Conservation (phyloP, 2,797 vertebrate genomes). For the Neomorphus geoffroyi region DNA sequence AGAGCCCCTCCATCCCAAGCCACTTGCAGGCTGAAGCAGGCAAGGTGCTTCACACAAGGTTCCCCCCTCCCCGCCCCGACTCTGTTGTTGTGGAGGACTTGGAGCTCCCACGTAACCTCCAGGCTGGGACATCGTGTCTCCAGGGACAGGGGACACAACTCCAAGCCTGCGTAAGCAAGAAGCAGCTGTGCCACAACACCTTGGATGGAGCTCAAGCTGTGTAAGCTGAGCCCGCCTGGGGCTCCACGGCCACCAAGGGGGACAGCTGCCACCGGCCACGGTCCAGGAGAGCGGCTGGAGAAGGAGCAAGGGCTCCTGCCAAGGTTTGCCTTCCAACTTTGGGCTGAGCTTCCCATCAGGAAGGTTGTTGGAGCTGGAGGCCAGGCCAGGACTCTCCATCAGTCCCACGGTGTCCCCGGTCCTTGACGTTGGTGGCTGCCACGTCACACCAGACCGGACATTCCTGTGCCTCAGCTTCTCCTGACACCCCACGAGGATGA, state of each 20-base stretch:
- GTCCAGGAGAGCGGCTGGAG: not conserved
- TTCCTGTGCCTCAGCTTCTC: conserved; percentile 52
- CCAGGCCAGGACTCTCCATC: not conserved
- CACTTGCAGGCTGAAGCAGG: not conserved
- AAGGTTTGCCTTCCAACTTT: not conserved
- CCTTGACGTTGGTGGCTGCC: not conserved
- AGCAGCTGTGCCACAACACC: conserved; percentile 62
- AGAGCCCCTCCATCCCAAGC: not conserved
- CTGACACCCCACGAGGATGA: conserved; percentile 22
- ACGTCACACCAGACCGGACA: not conserved
- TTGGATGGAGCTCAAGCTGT: conserved; percentile 64
- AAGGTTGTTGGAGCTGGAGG: not conserved
- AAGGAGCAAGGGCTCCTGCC: not conserved
- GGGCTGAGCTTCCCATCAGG: not conserved
- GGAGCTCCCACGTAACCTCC: conserved; percentile 73
- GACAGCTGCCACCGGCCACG: not conserved
- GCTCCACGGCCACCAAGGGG: not conserved
- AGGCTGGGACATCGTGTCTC: conserved; percentile 74
- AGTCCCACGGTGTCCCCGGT: rapidly evolving
- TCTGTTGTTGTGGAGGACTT: rapidly evolving
- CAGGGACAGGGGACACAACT: conserved; percentile 70
- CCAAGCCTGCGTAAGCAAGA: conserved; percentile 63
- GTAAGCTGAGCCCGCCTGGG: conserved; percentile 30
- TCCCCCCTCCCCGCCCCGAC: not conserved
- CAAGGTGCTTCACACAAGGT: not conserved